Conservation (phyloP, 2,797 vertebrate species). For the Chelidonichthys spinosus region DNA sequence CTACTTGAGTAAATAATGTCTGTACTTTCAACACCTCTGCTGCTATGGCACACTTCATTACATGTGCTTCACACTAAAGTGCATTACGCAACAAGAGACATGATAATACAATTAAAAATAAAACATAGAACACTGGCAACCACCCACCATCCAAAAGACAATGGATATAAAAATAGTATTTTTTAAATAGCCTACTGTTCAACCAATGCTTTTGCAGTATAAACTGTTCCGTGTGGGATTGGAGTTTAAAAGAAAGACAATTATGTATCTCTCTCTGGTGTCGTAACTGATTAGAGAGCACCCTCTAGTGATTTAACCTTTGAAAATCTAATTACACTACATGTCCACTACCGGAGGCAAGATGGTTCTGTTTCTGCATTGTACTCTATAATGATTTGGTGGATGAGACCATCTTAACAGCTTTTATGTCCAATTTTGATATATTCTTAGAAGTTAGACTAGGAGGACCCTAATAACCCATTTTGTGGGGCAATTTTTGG, state of each 20-base stretch:
- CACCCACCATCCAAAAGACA: background rate
- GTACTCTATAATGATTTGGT: slow-evolving; percentile 5
- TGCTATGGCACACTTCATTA: background rate
- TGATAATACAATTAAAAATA: background rate
- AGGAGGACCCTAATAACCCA: no score
- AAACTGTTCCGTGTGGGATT: background rate
- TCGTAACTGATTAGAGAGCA: slow-evolving; percentile 42
- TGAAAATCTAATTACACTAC: slow-evolving; percentile 17
- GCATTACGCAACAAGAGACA: background rate
- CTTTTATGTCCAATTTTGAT: background rate
- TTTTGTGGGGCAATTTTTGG: background rate
- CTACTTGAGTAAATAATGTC: no score
- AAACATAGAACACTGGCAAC: background rate
- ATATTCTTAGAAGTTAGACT: background rate
- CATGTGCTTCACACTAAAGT: background rate
- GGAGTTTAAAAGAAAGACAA: background rate
- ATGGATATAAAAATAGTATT: background rate
- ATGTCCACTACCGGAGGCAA: background rate
- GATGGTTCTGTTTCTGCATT: background rate
- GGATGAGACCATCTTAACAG: background rate
- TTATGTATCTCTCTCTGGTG: background rate
- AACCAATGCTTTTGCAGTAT: background rate
- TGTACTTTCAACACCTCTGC: no score
- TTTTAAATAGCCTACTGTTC: background rate
- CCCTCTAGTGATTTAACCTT: slow-evolving; percentile 60